Base-by-base conservation (phyloP, 2,888 invertebrate species). In the Agrotis ipsilon region DNA sequence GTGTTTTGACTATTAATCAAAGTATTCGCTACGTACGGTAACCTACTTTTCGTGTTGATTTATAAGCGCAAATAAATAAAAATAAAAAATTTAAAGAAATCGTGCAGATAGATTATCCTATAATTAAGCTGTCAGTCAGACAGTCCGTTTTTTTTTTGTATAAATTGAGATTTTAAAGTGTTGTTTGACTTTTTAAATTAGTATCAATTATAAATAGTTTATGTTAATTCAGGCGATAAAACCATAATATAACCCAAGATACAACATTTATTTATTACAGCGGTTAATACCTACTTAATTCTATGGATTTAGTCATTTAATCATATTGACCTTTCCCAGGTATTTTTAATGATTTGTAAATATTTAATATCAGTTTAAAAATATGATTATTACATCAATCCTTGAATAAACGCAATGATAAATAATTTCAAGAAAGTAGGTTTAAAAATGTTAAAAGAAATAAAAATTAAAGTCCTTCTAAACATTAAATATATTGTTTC, bases 1-100 rank as follows among this genome's bases (percentile, higher is more conserved):
- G 39, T 62, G 67, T 73, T 83, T 73, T 66, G n/a, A 21, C 48
- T 58, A 68, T 67, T 46, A 39, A 54, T 74, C 70, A 71, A 71
- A 77, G 49, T 62, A 39, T 68, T 65, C 18, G 39, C 57, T 62
- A 19, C 52, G 11, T 62, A 19, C 52, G 11, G 27, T 75, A 62
- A 68, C 68, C 75, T 58, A 58, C 13, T 62, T 79, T 63, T 55
- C n/a, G 16, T 45, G 14, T 46, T 64, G 57, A 69, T 68, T 75
- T 64, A 59, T 65, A 58, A 49, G 18, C 32, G 11, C 46, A 5
- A n/a, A 81, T 46, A 6, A 68, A 52, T 62, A 54, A 63, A 71
- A 39, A 39, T 32, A 32, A 72, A 68, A 55, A 19, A 32, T 21
- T 61, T 32, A 39, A 49, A 52, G 24, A 27, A 58, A 54, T 58